Percentiles rank a stretch among this genome's conserved stretches.
phyloP scores from a whole-genome alignment of 2,113 vertebrate genomes.

The Vanacampus margaritifer region DNA sequence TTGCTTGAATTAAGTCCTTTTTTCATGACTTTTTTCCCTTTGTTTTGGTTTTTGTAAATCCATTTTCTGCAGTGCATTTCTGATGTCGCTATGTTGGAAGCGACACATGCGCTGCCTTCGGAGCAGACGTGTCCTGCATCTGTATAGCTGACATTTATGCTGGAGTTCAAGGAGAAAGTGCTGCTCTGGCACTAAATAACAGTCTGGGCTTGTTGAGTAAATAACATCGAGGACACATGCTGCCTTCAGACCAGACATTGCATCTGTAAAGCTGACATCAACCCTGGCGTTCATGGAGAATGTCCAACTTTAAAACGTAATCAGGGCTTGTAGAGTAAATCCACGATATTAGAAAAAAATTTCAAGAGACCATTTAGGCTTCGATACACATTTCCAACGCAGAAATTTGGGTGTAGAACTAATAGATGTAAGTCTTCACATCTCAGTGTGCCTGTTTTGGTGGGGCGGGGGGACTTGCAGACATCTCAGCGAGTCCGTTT shows the following conservation, averaged over 20 bases:
- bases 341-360: not conserved
- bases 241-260: not conserved
- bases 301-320: not conserved
- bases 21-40: not conserved
- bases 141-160: too few relatives aligned
- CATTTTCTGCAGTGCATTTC: too few relatives aligned
- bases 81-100: too few relatives aligned
- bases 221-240: too few relatives aligned
- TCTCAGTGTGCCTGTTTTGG: constrained; percentile 16
- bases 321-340: not conserved
- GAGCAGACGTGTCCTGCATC: too few relatives aligned
- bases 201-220: too few relatives aligned
- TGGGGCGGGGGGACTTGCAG: constrained; percentile 47
- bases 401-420: not conserved
- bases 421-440: not conserved
- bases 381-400: not conserved
- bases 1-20: not conserved
- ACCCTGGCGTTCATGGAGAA: not conserved
- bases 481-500: constrained; percentile 44
- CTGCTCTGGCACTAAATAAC: too few relatives aligned
- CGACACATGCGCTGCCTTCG: too few relatives aligned
- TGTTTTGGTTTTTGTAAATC: not conserved
- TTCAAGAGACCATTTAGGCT: not conserved
- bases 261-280: not conserved
- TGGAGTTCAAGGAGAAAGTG: too few relatives aligned